These are phyloP conservation scores for Polyploca ridens DNA, from an alignment of 2,888 invertebrate genomes.

Conservation along the genomic window DNA sequence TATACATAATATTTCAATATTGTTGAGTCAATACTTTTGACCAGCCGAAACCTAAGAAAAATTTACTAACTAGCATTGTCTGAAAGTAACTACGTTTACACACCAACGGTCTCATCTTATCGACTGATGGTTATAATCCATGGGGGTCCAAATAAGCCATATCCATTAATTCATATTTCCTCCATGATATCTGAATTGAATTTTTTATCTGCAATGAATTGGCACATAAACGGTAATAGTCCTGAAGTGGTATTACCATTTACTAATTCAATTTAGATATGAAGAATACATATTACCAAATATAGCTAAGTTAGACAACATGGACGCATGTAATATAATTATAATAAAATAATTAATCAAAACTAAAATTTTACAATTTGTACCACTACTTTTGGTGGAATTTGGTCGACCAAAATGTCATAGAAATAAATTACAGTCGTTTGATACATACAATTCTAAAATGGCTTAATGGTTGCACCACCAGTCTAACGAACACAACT, in stretches of 20 bases:
- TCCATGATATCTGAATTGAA: neutral
- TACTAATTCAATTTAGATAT: neutral
- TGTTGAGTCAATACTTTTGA: conserved; percentile 33
- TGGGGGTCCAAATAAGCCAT: conserved; percentile 22
- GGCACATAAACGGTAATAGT: neutral
- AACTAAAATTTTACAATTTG: conserved; percentile 48
- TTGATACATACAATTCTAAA: conserved; percentile 41
- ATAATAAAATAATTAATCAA: conserved; percentile 46
- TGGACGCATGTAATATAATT: conserved; percentile 24
- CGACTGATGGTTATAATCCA: conserved; percentile 45
- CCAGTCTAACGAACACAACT: conserved; percentile 50
- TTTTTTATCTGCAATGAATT: neutral
- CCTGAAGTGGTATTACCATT: too few relatives aligned
- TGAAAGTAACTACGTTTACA: conserved; percentile 38
- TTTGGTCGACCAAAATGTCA: conserved; percentile 46
- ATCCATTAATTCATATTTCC: neutral
- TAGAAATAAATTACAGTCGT: conserved; percentile 47
- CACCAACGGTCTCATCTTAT: conserved; percentile 48
- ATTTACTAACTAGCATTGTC: conserved; percentile 68
- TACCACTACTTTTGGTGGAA: conserved; percentile 46
- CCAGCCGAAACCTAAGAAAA: conserved; percentile 50
- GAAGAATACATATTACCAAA: neutral
- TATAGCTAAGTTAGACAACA: neutral
- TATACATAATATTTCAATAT: conserved; percentile 47
- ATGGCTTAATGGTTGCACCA: conserved; percentile 51